A percentile compares a stretch with the other conserved stretches of the same genome.
These are phyloP conservation scores for Rutilus rutilus DNA, from an alignment of 2,113 vertebrate species.

Conservation along the genomic window DNA sequence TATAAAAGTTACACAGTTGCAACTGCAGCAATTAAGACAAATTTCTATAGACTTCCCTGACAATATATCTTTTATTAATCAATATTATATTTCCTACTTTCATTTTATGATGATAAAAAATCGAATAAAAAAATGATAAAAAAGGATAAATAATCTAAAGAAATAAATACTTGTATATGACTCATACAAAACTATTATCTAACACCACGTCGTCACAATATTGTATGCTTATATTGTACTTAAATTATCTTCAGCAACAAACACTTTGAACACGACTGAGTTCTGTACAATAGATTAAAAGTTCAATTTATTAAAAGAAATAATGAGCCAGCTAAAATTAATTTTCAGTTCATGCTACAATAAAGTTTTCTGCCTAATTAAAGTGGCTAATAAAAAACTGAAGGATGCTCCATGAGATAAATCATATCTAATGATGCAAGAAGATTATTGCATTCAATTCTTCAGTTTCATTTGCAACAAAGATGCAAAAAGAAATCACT, in stretches of 20 bases:
- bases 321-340: not conserved
- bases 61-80: too few relatives aligned
- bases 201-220: not conserved
- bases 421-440: not conserved
- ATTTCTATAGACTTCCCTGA: not conserved
- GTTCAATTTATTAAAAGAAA: not conserved
- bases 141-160: too few relatives aligned
- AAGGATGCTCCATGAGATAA: not conserved
- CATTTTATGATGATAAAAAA: not conserved
- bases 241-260: not conserved
- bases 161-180: not conserved
- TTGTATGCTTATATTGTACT: not conserved
- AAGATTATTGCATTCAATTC: not conserved
- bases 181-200: not conserved
- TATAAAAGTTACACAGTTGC: not conserved
- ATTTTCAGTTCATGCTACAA: slow-evolving; percentile 1
- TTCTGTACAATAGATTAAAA: not conserved
- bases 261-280: not conserved
- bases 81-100: not conserved
- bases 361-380: not conserved
- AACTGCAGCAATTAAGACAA: not conserved
- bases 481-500: not conserved
- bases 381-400: not conserved
- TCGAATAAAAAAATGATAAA: too few relatives aligned
- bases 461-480: not conserved